Percentiles rank a stretch among this genome's conserved stretches.
Evolutionary conservation across 2,888 invertebrate species (phyloP).

Genomic region (Cheiracanthium punctorium): DNA sequence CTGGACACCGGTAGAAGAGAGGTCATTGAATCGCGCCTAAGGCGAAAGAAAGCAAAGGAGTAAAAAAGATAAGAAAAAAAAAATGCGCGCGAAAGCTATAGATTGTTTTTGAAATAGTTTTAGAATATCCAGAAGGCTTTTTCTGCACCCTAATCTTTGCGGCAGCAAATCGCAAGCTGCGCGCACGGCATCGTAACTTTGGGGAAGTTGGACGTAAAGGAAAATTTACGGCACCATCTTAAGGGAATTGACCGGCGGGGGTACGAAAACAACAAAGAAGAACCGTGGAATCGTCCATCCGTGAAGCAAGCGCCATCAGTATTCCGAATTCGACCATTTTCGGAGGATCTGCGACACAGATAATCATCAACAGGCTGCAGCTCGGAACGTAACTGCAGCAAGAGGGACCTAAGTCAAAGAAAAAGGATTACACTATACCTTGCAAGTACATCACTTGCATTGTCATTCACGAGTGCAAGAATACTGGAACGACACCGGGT

Average conservation of each 20-base stretch:
- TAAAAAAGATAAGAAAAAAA: not conserved
- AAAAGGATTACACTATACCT: conserved; percentile 1
- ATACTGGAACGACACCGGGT: not conserved
- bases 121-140: conserved; percentile 19
- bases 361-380: conserved; percentile 14
- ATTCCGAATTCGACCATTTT: conserved; percentile 55
- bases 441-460: not conserved
- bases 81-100: not conserved
- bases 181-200: conserved; percentile 52
- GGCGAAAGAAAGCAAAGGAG: not conserved
- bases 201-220: conserved; percentile 39
- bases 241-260: conserved; percentile 61
- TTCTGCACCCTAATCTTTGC: conserved; percentile 18
- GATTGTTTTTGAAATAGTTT: not conserved
- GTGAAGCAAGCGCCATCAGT: conserved; percentile 61
- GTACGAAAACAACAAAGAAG: conserved; percentile 29
- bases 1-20: conserved; percentile 18
- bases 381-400: not conserved
- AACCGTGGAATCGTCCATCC: conserved; percentile 48
- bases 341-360: conserved; percentile 34
- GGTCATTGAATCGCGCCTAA: conserved; percentile 23
- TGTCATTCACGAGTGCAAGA: not conserved
- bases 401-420: not conserved
- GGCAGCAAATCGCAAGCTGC: conserved; percentile 28
- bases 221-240: conserved; percentile 54